Conservation (phyloP, 2,888 invertebrate species). For the Hypsopygia costalis region DNA sequence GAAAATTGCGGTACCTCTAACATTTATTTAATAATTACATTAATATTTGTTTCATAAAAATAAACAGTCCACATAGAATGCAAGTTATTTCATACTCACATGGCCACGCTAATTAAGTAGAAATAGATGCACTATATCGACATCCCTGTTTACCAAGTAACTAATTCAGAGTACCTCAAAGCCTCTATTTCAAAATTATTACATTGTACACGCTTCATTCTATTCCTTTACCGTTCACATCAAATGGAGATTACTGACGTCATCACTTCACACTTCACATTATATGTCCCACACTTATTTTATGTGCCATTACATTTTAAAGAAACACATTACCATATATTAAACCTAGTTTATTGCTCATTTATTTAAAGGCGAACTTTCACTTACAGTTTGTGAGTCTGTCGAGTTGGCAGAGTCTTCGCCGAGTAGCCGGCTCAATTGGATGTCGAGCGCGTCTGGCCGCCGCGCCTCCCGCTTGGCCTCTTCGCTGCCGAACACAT, state of each 20-base stretch:
- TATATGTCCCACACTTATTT: conserved; percentile 37
- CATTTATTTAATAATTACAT: too few species aligned
- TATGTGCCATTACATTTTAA: conserved; percentile 40
- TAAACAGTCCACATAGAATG: too few species aligned
- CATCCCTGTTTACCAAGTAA: not conserved
- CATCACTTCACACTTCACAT: conserved; percentile 43
- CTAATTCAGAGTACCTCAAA: conserved; percentile 2
- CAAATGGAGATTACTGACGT: conserved; percentile 27
- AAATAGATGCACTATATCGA: too few species aligned
- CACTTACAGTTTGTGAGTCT: conserved; percentile 63
- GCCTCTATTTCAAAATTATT: conserved; percentile 18
- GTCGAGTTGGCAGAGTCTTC: conserved; percentile 58
- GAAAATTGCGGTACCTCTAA: too few species aligned
- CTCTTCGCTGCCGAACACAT: conserved; percentile 54
- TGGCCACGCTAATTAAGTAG: too few species aligned
- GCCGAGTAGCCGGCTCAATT: conserved; percentile 55
- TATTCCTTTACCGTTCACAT: conserved; percentile 10
- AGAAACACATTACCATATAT: conserved; percentile 29
- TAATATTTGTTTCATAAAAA: too few species aligned
- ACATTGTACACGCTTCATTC: conserved; percentile 14
- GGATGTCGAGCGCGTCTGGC: conserved; percentile 47
- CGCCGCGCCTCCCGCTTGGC: conserved; percentile 41
- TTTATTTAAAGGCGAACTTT: conserved; percentile 61
- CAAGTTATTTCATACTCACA: too few species aligned
- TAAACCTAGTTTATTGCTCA: conserved; percentile 54